Evolutionary conservation across 2,888 invertebrate species (phyloP), one percentile per base, ranked within the genome.

Genomic region (Hirtodrosophila alboralis): DNA sequence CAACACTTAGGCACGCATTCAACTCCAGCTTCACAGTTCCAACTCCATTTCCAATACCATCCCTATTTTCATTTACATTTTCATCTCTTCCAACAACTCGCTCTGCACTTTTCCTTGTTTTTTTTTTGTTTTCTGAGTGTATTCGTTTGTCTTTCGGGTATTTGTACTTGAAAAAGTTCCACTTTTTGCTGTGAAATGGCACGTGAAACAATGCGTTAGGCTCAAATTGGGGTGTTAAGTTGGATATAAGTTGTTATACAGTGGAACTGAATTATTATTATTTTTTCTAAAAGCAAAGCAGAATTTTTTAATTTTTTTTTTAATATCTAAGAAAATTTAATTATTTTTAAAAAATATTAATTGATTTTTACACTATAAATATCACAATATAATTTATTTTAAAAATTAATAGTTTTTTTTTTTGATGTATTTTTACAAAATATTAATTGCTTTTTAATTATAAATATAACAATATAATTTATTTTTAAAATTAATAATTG

Each of bases 1-100:
- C 83, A 79, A 69, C 84, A 84, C 84, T 84, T 84, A 81, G 84
- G 86, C 84, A 84, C 84, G 86, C 84, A 84, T 62, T n/a, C 62
- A 59, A 52, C 62, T 48, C 51, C 53, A 58, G 14, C 38, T 33
- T 12, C 52, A 38, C 66, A 61, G 33, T 57, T 53, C 14, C 26
- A 45, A 12, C 49, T 41, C 18, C 40, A 45, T 14, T 26, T 9
- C 9, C 28, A 38, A 14, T 45, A 43, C 43, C 48, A 26, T 49
- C 54, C 23, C 51, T 43, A 37, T 44, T 21, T 5, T 33, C n/a
- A 18, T 38, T 8, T 8, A 13, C 38, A 48, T 51, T 51, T 31
- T 26, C 47, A 51, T 58, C 44, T 41, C 34, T 57, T 53, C 45
- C 48, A 48, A 48, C 48, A 57, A 48, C 63, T 38, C 48, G 48